These are phyloP conservation scores for Amblyopsis rosae DNA, from an alignment of 2,113 vertebrate species.

Conservation along the genomic window DNA sequence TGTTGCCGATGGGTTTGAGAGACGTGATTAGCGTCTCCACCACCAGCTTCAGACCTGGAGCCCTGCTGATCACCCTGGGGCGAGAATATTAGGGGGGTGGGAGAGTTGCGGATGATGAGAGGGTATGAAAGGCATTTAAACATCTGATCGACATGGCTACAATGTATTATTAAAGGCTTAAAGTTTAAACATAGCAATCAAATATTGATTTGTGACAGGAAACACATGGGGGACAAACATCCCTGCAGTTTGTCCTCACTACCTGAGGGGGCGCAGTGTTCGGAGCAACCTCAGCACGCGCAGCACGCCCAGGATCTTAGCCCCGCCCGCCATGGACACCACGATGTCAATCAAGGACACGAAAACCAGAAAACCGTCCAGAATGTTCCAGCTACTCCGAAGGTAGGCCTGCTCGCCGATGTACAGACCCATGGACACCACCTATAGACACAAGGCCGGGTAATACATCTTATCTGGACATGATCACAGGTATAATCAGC, in stretches of 20 bases:
- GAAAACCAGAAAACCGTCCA: slow-evolving; percentile 96
- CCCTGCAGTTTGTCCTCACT: slow-evolving; percentile 14
- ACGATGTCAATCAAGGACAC: slow-evolving; percentile 98
- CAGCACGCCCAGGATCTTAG: slow-evolving; percentile 95
- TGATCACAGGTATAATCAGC: background rate
- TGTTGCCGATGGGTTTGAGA: slow-evolving; percentile 97
- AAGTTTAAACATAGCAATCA: too few species aligned
- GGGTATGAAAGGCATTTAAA: background rate
- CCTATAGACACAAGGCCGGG: slow-evolving; percentile 69
- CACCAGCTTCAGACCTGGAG: slow-evolving; percentile 95
- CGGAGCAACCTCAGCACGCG: slow-evolving; percentile 90
- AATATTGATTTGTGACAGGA: too few species aligned
- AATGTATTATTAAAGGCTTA: too few species aligned
- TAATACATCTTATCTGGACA: too few species aligned
- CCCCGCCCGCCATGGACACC: slow-evolving; percentile 93
- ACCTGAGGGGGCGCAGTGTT: slow-evolving; percentile 95
- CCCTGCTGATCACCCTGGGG: slow-evolving; percentile 91
- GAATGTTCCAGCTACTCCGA: slow-evolving; percentile 95
- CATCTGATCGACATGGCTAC: background rate
- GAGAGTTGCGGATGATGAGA: background rate
- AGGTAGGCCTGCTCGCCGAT: slow-evolving; percentile 92
- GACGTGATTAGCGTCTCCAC: slow-evolving; percentile 99
- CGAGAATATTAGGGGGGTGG: background rate
- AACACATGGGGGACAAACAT: background rate
- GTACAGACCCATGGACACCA: slow-evolving; percentile 94